Evolutionary conservation across 2,797 vertebrate genomes (phyloP), one percentile per base, ranked within the genome.

Genomic region (Gobio occitaniae): DNA sequence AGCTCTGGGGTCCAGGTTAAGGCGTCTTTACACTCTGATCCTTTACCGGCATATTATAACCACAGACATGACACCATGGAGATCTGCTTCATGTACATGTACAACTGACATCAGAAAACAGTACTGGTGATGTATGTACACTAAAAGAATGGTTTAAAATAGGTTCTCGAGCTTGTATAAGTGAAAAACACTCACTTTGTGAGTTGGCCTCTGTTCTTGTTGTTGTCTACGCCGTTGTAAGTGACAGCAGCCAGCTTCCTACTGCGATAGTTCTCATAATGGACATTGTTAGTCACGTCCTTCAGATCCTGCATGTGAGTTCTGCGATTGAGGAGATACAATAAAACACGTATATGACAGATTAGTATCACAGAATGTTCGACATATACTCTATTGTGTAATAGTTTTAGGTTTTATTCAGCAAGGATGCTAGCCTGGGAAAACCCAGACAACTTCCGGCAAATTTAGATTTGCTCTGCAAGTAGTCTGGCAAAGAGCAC

Each of bases 241-340:
- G 97, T 99, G 91, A 99, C 97, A 8, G 97, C 98, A 74, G 97
- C 97, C 74, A 99, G 93, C 79, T 99, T 99, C 92, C 97, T 95
- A 95, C 97, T 99, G 77, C 98, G 95, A 91, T 97, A 98, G 93
- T 99, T 99, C 92, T 99, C 97, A 76, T 99, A 99, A 91, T 99
- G 98, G 78, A 98, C 97, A 2, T 99, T 98, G 91, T 99, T 99
- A 54, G 98, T 99, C 86, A 99, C 97, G 29, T 99, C 97, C 93
- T 99, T 99, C 90, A 99, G 94, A 91, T 99, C 98, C 91, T 99
- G 98, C 98, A 99, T 99, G 78, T 99, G 97, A 90, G 97, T 99
- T 92, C 98, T 99, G 91, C 16, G 54, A 41, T 16, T 21, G 16
- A 69, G 86, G 78, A 83, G 9, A 63, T 21, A 3, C 5, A 44